phyloP scores from a whole-genome alignment of 2,797 vertebrate genomes.

The Gobionotothen gibberifrons region DNA sequence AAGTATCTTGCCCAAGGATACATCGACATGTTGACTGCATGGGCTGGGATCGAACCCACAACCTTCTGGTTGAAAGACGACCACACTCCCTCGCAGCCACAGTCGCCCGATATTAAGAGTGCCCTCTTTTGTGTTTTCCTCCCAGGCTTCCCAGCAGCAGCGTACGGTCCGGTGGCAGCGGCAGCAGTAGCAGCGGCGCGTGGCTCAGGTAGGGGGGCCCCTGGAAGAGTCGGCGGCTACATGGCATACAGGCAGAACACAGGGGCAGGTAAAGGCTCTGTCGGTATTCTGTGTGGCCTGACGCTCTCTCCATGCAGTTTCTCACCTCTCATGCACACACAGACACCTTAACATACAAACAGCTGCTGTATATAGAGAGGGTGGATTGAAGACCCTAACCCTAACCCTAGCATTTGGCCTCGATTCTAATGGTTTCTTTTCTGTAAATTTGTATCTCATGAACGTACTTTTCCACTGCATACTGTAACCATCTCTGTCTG shows the following conservation, averaged over 20 bases:
- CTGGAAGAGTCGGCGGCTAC: constrained; percentile 83
- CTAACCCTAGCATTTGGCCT: no score
- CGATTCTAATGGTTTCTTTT: no score
- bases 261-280: constrained; percentile 90
- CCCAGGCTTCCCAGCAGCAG: constrained; percentile 89
- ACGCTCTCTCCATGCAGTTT: constrained; percentile 77
- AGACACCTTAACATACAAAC: neutral
- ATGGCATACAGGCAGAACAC: constrained; percentile 86
- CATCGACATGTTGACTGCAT: no score
- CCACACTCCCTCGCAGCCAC: no score
- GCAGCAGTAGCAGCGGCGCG: constrained; percentile 90
- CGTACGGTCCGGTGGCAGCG: constrained; percentile 91
- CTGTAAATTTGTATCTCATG: no score
- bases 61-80: no score
- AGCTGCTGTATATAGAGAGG: neutral
- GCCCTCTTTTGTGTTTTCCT: neutral
- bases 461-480: no score
- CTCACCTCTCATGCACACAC: neutral
- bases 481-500: no score
- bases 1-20: no score
- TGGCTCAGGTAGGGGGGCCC: constrained; percentile 93
- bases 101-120: no score
- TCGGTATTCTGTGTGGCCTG: constrained; percentile 87
- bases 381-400: neutral
- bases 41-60: no score